Evolutionary conservation across 64 coral and sea anemone species (phyloP), one percentile per base, ranked within the genome.

Genomic region (Porites lutea): DNA sequence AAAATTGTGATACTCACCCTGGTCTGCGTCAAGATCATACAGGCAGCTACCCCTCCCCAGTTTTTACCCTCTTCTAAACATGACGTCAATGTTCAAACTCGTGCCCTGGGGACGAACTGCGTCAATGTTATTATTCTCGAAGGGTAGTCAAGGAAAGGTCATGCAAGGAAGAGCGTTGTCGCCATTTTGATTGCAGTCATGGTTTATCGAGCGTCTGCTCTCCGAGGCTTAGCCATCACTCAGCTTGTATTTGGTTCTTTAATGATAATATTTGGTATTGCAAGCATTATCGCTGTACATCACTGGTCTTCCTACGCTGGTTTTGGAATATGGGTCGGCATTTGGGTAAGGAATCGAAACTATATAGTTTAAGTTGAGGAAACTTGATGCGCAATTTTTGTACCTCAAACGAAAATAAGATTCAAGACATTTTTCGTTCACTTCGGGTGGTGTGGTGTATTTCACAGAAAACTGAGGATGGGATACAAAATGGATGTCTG

Each of bases 161-260:
- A 37, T 37, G 27, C 27, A 37, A 6, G 74, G n/a, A 2, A 49
- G 4, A 6, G 37, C 53, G 5, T 6, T 54, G 43, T 69, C 63
- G 47, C 47, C 47, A 86, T 23, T 69, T 72, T 51, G 62, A 46
- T 27, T 55, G 47, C 44, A 67, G 15, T 50, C 14, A 86, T 86
- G 82, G 64, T 21, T 59, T 86, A 86, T 55, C 45, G 63, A 69
- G 82, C 64, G 12, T 55, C 62, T 5, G 4, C 45, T 15, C 19
- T 86, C 8, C 61, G 82, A 69, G 52, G 50, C 48, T 70, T 86
- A 27, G 82, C 63, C 62, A 13, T 86, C 62, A 4, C 68, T 12
- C 82, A 86, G 82, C 68, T 86, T 62, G 61, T 86, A 49, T 69
- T 86, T 72, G 82, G 82, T 67, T 9, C 64, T 20, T 50, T 86